Conservation (phyloP, 2,888 invertebrate genomes). For the Apotomis turbidana region DNA sequence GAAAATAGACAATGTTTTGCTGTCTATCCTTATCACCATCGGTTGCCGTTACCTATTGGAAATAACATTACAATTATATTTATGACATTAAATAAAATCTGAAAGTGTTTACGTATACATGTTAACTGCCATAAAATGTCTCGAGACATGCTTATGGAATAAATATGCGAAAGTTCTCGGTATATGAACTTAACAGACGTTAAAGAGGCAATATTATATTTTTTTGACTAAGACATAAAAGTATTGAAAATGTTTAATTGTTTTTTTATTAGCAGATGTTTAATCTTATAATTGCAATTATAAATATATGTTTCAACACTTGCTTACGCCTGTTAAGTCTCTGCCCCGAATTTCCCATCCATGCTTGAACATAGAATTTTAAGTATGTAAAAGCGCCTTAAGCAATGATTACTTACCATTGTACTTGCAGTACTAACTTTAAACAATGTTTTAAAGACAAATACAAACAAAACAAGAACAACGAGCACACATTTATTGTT, state of each 20-base stretch:
- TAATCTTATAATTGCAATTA: too few relatives aligned
- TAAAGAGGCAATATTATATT: too few relatives aligned
- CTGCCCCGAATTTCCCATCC: too few relatives aligned
- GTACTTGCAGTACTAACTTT: not conserved
- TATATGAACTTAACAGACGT: too few relatives aligned
- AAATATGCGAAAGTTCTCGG: not conserved
- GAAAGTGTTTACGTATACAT: not conserved
- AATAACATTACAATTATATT: conserved; percentile 10
- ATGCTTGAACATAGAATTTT: too few relatives aligned
- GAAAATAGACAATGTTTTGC: conserved; percentile 97
- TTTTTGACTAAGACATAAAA: too few relatives aligned
- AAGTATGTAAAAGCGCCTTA: not conserved
- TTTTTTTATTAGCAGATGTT: too few relatives aligned
- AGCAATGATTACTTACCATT: conserved; percentile 21
- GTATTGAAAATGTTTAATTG: too few relatives aligned
- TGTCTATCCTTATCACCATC: conserved; percentile 98
- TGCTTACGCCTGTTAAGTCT: too few relatives aligned
- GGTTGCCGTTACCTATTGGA: conserved; percentile 93
- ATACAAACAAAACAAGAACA: conserved; percentile 26
- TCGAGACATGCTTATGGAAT: not conserved
- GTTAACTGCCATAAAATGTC: not conserved
- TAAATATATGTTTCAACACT: too few relatives aligned
- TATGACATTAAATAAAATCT: not conserved
- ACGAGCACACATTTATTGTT: conserved; percentile 42
- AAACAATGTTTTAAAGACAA: conserved; percentile 25